phyloP scores from a whole-genome alignment of 1,140 invertebrate species.

The Thereuonema tuberculata region DNA sequence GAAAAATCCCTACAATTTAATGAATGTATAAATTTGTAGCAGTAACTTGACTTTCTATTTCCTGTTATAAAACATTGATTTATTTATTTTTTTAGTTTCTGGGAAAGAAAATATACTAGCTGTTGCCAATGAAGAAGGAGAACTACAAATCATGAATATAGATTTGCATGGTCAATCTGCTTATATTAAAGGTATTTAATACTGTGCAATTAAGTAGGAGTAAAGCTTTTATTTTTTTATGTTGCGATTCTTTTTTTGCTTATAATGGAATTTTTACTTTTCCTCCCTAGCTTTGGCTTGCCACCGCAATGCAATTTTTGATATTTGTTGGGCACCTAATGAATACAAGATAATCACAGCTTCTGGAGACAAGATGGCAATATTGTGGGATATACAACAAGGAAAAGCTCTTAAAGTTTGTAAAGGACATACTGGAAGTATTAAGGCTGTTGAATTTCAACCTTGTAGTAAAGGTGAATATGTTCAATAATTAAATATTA shows the following conservation, averaged over 20 bases:
- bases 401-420: constrained; percentile 39
- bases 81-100: constrained; percentile 20
- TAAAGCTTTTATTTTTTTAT: too few relatives aligned
- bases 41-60: too few relatives aligned
- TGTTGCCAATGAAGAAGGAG: constrained; percentile 71
- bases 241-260: too few relatives aligned
- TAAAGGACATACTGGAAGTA: constrained; percentile 55
- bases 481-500: too few relatives aligned
- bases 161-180: too few relatives aligned
- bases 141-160: constrained; percentile 29
- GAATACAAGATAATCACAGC: constrained; percentile 62
- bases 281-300: too few relatives aligned
- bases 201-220: too few relatives aligned
- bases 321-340: constrained; percentile 64
- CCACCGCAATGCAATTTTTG: constrained; percentile 78
- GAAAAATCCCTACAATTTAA: background rate
- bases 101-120: constrained; percentile 53
- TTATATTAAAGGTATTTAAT: too few relatives aligned
- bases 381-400: constrained; percentile 49
- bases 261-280: too few relatives aligned
- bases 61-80: too few relatives aligned
- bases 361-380: constrained; percentile 65
- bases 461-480: constrained; percentile 42
- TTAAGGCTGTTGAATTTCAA: constrained; percentile 59
- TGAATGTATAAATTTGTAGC: too few relatives aligned